phyloP scores from a whole-genome alignment of 2,113 vertebrate genomes.

The Spermophilus dauricus region DNA sequence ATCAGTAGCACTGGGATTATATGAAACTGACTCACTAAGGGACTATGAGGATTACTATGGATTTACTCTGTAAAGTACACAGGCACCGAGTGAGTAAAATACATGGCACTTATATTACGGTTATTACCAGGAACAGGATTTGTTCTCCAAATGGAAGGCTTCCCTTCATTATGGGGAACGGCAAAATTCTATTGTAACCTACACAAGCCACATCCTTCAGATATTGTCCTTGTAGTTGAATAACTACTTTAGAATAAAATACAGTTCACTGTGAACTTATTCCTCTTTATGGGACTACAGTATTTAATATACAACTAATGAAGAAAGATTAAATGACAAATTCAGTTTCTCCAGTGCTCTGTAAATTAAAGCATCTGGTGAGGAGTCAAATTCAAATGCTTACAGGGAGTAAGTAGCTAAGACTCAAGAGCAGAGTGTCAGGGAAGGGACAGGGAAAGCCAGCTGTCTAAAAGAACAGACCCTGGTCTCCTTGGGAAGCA shows the following conservation, averaged over 20 bases:
- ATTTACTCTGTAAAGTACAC: not conserved
- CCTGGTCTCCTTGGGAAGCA: not conserved
- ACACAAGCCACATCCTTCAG: not conserved
- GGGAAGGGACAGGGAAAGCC: not conserved
- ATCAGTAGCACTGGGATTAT: not conserved
- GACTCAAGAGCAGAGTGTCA: not conserved
- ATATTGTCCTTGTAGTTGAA: not conserved
- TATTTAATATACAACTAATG: not conserved
- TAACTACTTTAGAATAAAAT: slow-evolving; percentile 2
- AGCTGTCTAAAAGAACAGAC: fast-evolving
- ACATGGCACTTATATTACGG: not conserved
- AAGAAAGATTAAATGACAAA: not conserved
- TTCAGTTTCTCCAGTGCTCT: not conserved
- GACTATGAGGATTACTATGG: not conserved
- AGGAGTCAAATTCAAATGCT: not conserved
- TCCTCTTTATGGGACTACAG: not conserved
- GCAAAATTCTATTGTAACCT: not conserved
- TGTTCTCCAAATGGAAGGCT: not conserved
- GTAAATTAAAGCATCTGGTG: not conserved
- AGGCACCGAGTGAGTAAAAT: not conserved
- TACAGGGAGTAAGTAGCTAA: not conserved
- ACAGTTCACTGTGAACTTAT: not conserved
- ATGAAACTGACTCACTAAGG: not conserved
- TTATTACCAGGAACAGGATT: not conserved
- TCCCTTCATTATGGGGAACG: not conserved